Percentiles rank a stretch among this genome's conserved stretches.
phyloP scores from a whole-genome alignment of 2,797 vertebrate species.

The Tamandua tetradactyla region DNA sequence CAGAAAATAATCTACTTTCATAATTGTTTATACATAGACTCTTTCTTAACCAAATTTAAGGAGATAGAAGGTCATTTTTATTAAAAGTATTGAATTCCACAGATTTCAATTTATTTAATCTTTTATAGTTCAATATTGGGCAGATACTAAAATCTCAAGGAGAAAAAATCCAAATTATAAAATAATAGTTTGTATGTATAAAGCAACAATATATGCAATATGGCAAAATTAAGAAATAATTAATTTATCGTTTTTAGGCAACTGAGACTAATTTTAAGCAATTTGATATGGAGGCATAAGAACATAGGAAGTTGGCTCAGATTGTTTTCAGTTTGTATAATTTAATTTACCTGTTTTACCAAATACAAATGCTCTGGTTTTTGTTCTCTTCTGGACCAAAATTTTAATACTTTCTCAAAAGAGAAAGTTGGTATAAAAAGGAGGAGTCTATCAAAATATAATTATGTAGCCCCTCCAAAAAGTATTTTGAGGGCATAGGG shows the following conservation, averaged over 20 bases:
- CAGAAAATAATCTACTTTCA: slow-evolving; percentile 51
- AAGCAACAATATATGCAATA: background rate
- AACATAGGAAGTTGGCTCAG: background rate
- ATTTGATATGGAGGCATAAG: background rate
- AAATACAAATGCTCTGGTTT: background rate
- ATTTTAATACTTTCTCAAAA: background rate
- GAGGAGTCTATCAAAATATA: background rate
- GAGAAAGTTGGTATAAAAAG: background rate
- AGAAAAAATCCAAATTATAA: background rate
- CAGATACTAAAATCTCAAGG: background rate
- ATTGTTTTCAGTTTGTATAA: background rate
- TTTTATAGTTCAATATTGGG: background rate
- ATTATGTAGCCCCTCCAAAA: background rate
- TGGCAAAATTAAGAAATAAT: background rate
- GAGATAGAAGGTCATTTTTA: background rate
- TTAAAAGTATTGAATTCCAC: background rate
- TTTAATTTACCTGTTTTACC: background rate
- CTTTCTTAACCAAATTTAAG: background rate
- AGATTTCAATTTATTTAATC: background rate
- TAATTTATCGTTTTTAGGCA: background rate
- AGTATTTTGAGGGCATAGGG: background rate
- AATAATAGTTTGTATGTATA: background rate
- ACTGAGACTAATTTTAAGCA: background rate
- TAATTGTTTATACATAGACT: slow-evolving; percentile 33
- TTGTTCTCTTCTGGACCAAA: background rate